phyloP scores from a whole-genome alignment of 1,140 invertebrate genomes.

The Dendrolimus kikuchii region DNA sequence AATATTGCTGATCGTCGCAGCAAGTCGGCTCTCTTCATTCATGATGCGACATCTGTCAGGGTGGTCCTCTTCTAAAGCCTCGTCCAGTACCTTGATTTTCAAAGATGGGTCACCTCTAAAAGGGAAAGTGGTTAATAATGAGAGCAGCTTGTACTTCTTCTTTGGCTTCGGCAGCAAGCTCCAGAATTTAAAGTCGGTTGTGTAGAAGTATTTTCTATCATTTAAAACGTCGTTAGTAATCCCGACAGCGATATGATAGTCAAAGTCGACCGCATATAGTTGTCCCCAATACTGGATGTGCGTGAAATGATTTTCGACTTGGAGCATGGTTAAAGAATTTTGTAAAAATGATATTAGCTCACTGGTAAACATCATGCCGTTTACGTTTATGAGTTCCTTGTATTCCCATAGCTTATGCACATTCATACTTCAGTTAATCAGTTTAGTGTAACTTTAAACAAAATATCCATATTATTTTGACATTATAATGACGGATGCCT shows the following conservation, averaged over 20 bases:
- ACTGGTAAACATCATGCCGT: slow-evolving; percentile 76
- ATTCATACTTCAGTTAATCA: slow-evolving; percentile 33
- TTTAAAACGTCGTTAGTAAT: slow-evolving; percentile 77
- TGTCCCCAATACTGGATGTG: slow-evolving; percentile 84
- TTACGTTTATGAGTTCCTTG: slow-evolving; percentile 54
- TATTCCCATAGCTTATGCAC: slow-evolving; percentile 62
- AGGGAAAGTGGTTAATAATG: slow-evolving; percentile 58
- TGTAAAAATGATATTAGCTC: slow-evolving; percentile 78
- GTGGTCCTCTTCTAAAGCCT: slow-evolving; percentile 55
- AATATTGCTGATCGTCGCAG: slow-evolving; percentile 79
- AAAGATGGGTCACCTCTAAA: slow-evolving; percentile 52
- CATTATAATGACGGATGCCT: no score
- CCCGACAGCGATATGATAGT: slow-evolving; percentile 84
- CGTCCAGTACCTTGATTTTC: slow-evolving; percentile 61
- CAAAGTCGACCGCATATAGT: slow-evolving; percentile 76
- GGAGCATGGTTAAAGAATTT: slow-evolving; percentile 79
- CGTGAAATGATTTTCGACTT: slow-evolving; percentile 83
- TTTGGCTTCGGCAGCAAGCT: slow-evolving; percentile 76
- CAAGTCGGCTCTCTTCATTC: slow-evolving; percentile 84
- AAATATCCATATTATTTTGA: no score
- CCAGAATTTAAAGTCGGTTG: slow-evolving; percentile 79
- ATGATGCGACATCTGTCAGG: slow-evolving; percentile 71
- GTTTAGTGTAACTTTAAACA: no score
- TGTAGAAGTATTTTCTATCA: slow-evolving; percentile 81
- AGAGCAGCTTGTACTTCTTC: slow-evolving; percentile 73